Percentiles rank a stretch among this genome's conserved stretches.
Evolutionary conservation across 2,888 invertebrate genomes (phyloP).

Genomic region (Drosophila cognata): DNA sequence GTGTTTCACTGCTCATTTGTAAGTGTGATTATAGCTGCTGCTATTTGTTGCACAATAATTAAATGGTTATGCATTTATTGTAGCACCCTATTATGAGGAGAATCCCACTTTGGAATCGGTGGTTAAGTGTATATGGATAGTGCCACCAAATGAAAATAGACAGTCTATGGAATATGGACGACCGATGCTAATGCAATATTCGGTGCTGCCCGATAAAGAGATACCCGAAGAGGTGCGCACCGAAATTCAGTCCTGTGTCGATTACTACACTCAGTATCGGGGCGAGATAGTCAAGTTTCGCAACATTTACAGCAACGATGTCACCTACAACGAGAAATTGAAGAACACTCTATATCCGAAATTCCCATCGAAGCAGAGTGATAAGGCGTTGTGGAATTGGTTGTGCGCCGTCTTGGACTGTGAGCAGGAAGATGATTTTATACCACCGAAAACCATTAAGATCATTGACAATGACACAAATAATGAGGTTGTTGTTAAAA

Average conservation of each 20-base stretch:
- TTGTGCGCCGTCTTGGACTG: conserved; percentile 91
- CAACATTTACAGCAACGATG: conserved; percentile 86
- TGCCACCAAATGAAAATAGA: conserved; percentile 97
- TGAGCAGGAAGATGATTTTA: conserved; percentile 90
- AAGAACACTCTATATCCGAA: conserved; percentile 92
- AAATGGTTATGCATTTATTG: conserved; percentile 65
- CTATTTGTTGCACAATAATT: neutral
- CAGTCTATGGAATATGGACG: conserved; percentile 95
- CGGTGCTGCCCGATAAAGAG: conserved; percentile 92
- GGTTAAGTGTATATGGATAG: conserved; percentile 95
- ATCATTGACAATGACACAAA: conserved; percentile 77
- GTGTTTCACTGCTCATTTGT: conserved; percentile 96
- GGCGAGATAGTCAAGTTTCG: conserved; percentile 89
- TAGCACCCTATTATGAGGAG: conserved; percentile 94
- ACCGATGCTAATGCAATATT: conserved; percentile 95
- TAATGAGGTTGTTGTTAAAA: conserved; percentile 56
- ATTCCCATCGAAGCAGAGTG: conserved; percentile 92
- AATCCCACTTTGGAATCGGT: conserved; percentile 93
- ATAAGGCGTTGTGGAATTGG: conserved; percentile 91
- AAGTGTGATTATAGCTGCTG: conserved; percentile 84
- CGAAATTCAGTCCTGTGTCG: conserved; percentile 93
- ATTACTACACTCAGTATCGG: conserved; percentile 91
- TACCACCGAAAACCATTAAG: conserved; percentile 85
- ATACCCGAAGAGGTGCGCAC: conserved; percentile 92
- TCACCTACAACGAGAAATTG: conserved; percentile 93